phyloP scores from a whole-genome alignment of 1,140 invertebrate species.

The Cotesia vestalis region DNA sequence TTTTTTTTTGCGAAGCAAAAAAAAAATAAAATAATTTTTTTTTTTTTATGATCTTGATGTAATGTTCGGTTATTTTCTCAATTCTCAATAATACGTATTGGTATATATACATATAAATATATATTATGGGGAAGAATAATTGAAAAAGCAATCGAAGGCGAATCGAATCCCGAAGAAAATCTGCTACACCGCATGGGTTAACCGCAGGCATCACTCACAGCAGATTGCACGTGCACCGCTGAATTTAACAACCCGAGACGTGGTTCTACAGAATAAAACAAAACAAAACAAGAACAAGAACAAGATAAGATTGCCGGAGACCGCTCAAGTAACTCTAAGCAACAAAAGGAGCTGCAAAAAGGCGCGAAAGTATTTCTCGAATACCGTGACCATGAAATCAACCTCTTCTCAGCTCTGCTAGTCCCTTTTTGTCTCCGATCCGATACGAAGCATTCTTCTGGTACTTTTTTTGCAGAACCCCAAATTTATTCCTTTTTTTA shows the following conservation, averaged over 20 bases:
- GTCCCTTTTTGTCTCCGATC: conserved; percentile 4
- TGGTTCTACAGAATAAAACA: too few species aligned
- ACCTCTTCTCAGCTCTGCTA: not conserved
- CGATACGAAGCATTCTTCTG: not conserved
- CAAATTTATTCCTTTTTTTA: too few species aligned
- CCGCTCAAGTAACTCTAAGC: not conserved
- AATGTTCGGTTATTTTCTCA: too few species aligned
- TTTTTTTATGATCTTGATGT: too few species aligned
- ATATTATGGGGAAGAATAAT: too few species aligned
- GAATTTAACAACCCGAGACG: too few species aligned
- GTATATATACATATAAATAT: too few species aligned
- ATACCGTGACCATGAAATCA: not conserved
- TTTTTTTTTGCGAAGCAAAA: too few species aligned
- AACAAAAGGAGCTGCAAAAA: not conserved
- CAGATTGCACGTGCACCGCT: conserved; percentile 8
- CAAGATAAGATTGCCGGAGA: not conserved
- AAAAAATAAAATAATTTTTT: too few species aligned
- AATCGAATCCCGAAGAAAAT: not conserved
- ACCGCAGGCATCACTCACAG: conserved; percentile 2
- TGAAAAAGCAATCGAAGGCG: conserved; percentile 1
- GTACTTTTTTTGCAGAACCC: too few species aligned
- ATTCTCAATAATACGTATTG: too few species aligned
- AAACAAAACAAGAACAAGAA: not conserved
- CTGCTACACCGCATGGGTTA: not conserved
- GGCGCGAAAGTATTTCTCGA: not conserved